A percentile compares a stretch with the other conserved stretches of the same genome.
These are phyloP conservation scores for Megaleporinus macrocephalus DNA, from an alignment of 2,113 vertebrate genomes.

Conservation along the genomic window DNA sequence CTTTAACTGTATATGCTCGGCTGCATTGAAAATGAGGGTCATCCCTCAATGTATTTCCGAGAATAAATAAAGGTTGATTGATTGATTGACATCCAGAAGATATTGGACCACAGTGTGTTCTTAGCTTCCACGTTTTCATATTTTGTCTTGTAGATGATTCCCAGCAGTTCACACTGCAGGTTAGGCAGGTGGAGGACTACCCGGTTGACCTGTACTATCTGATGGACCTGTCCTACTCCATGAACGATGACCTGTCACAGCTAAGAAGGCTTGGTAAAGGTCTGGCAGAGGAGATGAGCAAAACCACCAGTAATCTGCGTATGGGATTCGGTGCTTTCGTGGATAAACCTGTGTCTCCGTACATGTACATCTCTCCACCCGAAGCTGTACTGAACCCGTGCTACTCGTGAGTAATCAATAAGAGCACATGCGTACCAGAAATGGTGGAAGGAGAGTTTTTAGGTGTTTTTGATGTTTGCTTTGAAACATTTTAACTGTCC, in stretches of 20 bases:
- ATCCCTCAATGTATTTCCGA: no score
- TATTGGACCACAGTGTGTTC: not conserved
- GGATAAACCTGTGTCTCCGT: slow-evolving; percentile 95
- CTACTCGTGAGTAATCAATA: slow-evolving; percentile 80
- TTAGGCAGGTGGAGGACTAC: slow-evolving; percentile 96
- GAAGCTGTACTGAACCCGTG: slow-evolving; percentile 90
- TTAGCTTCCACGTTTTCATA: not conserved
- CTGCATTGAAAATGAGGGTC: no score
- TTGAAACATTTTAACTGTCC: not conserved
- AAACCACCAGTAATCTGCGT: slow-evolving; percentile 92
- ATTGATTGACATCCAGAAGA: not conserved
- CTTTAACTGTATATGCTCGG: no score
- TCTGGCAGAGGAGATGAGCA: slow-evolving; percentile 88
- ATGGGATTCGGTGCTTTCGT: slow-evolving; percentile 98
- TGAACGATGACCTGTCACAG: slow-evolving; percentile 90
- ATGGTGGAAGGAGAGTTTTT: not conserved
- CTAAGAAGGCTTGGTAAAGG: slow-evolving; percentile 88
- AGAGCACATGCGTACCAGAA: slow-evolving; percentile 3
- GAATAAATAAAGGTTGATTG: no score
- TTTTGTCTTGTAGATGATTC: slow-evolving; percentile 84
- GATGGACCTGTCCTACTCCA: slow-evolving; percentile 97
- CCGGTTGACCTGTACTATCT: slow-evolving; percentile 98
- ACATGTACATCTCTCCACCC: slow-evolving; percentile 92
- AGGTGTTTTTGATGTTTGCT: not conserved
- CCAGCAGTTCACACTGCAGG: slow-evolving; percentile 86